Evolutionary conservation across 2,888 invertebrate genomes (phyloP), one percentile per base, ranked within the genome.

Genomic region (Nematopogon swammerdamellus): DNA sequence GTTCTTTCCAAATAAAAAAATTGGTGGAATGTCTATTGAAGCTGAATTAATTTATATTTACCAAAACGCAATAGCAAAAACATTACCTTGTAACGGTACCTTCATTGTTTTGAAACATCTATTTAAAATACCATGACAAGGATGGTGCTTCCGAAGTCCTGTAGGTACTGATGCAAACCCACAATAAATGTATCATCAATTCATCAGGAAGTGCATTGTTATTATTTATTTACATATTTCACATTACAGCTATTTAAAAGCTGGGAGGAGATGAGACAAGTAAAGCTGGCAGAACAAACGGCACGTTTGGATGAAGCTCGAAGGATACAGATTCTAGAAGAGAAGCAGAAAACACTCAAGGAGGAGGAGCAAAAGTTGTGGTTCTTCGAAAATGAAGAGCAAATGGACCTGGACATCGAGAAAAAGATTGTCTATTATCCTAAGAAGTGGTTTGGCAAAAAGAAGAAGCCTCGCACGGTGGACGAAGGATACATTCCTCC

Each of bases 321-420:
- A 45, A 67, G 82, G 4, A 60, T 76, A 45, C 65, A 72, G 52
- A 57, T 66, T 8, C 68, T 84, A 54, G 59, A 68, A 57, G 64
- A 80, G 45, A 79, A 85, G 52, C 84, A 86, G 60, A 68, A 81
- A 48, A 69, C 81, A 44, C 65, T 91, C 53, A 57, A 73, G 50
- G 70, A 81, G 19, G 61, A 70, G 45, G 84, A 82, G 60, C 91
- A 92, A 61, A 81, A 82, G 56, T 63, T 88, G 48, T 88, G 88
- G 88, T 93, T 89, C 83, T 93, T 93, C 70, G 89, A 92, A 52
- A 88, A 89, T 61, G 85, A 90, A 63, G 90, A 91, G 43, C 67
- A 86, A 58, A 83, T 91, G 57, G 89, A 91, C 59, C 70, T 92
- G 45, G 65, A 83, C 64, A 89, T 91, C 57, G 86, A 85, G 60